Percentiles rank a stretch among this genome's conserved stretches.
phyloP scores from a whole-genome alignment of 2,113 vertebrate genomes.

The Oriolus oriolus region DNA sequence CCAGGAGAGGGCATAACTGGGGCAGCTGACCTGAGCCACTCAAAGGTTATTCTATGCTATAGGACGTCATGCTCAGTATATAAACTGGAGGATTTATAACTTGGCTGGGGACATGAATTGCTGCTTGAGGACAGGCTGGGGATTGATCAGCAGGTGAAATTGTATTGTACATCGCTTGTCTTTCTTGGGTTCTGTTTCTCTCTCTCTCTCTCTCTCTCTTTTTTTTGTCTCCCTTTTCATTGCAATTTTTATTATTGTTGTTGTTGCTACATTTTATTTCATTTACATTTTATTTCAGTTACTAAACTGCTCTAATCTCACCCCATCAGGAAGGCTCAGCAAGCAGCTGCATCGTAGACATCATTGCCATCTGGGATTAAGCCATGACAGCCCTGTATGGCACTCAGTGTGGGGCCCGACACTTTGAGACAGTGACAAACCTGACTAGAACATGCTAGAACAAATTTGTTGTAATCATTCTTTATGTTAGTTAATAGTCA shows the following conservation, averaged over 20 bases:
- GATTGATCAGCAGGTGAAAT: neutral
- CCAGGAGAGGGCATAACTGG: neutral
- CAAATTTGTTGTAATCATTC: neutral
- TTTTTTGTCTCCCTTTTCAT: neutral
- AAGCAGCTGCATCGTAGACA: neutral
- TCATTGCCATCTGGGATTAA: accelerated
- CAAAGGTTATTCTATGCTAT: neutral
- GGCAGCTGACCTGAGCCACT: neutral
- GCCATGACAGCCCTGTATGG: neutral
- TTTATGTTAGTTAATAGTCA: neutral
- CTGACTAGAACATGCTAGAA: neutral
- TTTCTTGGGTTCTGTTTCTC: neutral
- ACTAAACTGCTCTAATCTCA: neutral
- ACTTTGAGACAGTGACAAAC: neutral
- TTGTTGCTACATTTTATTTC: neutral
- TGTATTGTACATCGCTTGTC: neutral
- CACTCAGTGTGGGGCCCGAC: neutral
- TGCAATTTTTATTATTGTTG: neutral
- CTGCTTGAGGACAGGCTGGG: neutral
- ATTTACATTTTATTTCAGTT: neutral
- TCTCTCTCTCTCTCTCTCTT: neutral
- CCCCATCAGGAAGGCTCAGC: neutral
- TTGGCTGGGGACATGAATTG: accelerated
- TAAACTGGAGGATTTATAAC: neutral
- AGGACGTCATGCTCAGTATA: too few species aligned